Evolutionary conservation across 2,113 vertebrate species (phyloP).

Genomic region (Upupa epops): DNA sequence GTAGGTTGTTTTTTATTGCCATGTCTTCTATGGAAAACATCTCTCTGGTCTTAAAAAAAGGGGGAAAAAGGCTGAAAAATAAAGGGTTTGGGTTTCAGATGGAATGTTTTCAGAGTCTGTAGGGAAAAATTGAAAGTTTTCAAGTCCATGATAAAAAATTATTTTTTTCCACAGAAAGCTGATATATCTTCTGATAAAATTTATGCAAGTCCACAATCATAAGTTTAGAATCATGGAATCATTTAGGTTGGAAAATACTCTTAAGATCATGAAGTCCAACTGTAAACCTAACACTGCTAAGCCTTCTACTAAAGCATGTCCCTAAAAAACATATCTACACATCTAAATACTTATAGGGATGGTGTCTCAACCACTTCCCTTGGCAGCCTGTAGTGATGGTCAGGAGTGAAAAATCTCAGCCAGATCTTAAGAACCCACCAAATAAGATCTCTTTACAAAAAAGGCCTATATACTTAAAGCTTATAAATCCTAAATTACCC

Average conservation of each 20-base stretch:
- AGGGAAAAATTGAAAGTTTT: neutral
- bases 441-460: neutral
- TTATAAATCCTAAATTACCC: neutral
- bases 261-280: neutral
- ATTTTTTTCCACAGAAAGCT: neutral
- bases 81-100: neutral
- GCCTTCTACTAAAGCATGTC: neutral
- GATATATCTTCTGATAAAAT: neutral
- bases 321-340: fast-evolving
- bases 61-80: neutral
- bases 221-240: neutral
- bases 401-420: neutral
- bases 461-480: neutral
- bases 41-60: neutral
- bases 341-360: neutral
- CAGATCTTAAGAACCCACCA: neutral
- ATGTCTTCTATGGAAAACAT: neutral
- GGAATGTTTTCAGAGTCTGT: neutral
- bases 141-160: neutral
- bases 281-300: neutral
- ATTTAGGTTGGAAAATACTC: neutral
- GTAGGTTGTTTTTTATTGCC: neutral
- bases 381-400: neutral
- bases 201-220: neutral
- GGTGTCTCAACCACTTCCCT: neutral